Percentiles rank a stretch among this genome's conserved stretches.
Conservation (phyloP, 2,113 vertebrate genomes). For the Gavia stellata region DNA sequence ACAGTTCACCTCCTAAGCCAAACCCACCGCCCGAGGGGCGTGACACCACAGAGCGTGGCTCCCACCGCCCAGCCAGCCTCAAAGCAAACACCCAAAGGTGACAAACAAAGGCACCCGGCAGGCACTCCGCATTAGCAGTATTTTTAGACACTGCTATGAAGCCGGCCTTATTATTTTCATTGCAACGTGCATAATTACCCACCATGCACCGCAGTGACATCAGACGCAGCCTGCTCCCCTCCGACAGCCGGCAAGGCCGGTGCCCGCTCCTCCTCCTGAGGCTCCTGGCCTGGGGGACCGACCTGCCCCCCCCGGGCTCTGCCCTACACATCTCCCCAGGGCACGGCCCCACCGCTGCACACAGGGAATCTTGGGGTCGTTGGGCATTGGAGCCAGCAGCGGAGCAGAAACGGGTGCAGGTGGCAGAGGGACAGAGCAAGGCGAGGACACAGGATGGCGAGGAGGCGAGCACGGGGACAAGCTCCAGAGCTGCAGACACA, state of each 20-base stretch:
- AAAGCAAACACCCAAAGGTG: constrained; percentile 48
- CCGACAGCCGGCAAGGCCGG: not conserved
- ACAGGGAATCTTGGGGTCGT: fast-evolving
- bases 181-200: constrained; percentile 65
- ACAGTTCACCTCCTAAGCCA: not conserved
- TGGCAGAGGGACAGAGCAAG: not conserved
- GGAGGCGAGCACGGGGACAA: not conserved
- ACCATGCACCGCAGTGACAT: constrained; percentile 58
- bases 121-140: constrained; percentile 50
- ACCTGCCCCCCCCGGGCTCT: not conserved
- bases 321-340: not conserved
- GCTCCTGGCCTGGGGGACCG: not conserved
- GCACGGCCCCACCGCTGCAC: fast-evolving
- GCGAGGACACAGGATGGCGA: not conserved
- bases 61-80: fast-evolving
- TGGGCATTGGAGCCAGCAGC: fast-evolving
- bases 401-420: not conserved
- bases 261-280: not conserved
- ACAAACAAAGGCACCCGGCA: constrained; percentile 32
- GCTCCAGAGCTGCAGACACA: not conserved
- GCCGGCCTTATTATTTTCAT: constrained; percentile 65
- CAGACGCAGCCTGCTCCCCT: constrained; percentile 47
- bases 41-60: not conserved
- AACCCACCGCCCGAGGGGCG: fast-evolving
- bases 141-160: constrained; percentile 59